Conservation (phyloP, 2,888 invertebrate genomes). For the Hoplodrina blanda region DNA sequence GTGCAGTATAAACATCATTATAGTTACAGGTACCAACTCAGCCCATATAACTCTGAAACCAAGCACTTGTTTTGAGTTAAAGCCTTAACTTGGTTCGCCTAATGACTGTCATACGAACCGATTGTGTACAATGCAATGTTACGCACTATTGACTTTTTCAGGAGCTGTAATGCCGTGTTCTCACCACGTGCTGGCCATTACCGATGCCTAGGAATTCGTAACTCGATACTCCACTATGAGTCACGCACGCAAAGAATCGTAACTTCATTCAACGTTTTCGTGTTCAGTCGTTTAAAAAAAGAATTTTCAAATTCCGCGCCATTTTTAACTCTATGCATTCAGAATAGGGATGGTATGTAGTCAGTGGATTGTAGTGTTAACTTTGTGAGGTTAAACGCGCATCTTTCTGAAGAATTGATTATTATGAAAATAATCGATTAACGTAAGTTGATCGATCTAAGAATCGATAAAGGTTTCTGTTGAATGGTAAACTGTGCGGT, state of each 20-base stretch:
- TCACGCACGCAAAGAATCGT: conserved; percentile 56
- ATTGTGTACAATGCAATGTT: conserved; percentile 61
- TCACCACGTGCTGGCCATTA: conserved; percentile 64
- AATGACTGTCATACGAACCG: conserved; percentile 58
- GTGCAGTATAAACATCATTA: too few relatives aligned
- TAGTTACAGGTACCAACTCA: neutral
- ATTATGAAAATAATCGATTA: conserved; percentile 62
- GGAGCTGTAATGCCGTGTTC: conserved; percentile 48
- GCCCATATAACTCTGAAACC: conserved; percentile 30
- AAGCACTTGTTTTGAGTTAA: conserved; percentile 54
- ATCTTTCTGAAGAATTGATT: conserved; percentile 44
- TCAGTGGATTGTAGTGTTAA: conserved; percentile 20
- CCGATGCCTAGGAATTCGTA: conserved; percentile 65
- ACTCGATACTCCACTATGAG: conserved; percentile 50
- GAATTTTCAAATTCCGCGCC: neutral
- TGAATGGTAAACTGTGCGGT: conserved; percentile 45
- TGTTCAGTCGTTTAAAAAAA: conserved; percentile 22
- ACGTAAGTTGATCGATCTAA: conserved; percentile 47
- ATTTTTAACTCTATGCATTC: conserved; percentile 40
- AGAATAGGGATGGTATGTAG: conserved; percentile 7
- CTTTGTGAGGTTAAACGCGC: neutral
- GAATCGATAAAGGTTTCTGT: conserved; percentile 56
- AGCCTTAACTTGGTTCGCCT: conserved; percentile 39
- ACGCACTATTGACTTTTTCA: conserved; percentile 62
- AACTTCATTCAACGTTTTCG: conserved; percentile 30